These are phyloP conservation scores for Sapajus apella DNA, from an alignment of 2,113 vertebrate genomes.

Conservation along the genomic window DNA sequence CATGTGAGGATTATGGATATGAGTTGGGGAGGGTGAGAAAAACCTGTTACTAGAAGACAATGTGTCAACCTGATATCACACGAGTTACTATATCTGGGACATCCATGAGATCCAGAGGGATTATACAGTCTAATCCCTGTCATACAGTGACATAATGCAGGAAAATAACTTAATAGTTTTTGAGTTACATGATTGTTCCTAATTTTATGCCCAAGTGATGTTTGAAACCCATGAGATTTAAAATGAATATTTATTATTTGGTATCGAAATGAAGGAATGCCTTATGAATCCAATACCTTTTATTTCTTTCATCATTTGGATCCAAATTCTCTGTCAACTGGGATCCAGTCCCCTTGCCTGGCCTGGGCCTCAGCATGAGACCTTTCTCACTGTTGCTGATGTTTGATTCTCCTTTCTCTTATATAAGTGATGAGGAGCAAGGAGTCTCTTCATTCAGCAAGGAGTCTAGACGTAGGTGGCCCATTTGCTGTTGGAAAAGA, in stretches of 20 bases:
- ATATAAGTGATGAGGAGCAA: neutral
- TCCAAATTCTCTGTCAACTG: neutral
- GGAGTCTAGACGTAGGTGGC: neutral
- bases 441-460: neutral
- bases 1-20: neutral
- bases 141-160: neutral
- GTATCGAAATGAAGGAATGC: constrained; percentile 47
- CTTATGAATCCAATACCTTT: neutral
- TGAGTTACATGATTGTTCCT: neutral
- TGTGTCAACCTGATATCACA: neutral
- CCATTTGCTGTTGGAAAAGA: neutral
- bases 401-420: neutral
- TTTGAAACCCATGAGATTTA: neutral
- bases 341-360: neutral
- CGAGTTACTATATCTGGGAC: neutral
- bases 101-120: neutral
- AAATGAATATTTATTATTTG: constrained; percentile 53
- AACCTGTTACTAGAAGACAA: neutral
- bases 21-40: neutral
- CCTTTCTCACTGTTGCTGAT: neutral
- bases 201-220: constrained; percentile 37
- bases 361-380: neutral
- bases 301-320: neutral
- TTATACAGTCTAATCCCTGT: neutral
- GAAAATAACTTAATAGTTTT: neutral